Evolutionary conservation across 2,888 invertebrate species (phyloP).

Genomic region (Imbricaverruca yamaguchii): DNA sequence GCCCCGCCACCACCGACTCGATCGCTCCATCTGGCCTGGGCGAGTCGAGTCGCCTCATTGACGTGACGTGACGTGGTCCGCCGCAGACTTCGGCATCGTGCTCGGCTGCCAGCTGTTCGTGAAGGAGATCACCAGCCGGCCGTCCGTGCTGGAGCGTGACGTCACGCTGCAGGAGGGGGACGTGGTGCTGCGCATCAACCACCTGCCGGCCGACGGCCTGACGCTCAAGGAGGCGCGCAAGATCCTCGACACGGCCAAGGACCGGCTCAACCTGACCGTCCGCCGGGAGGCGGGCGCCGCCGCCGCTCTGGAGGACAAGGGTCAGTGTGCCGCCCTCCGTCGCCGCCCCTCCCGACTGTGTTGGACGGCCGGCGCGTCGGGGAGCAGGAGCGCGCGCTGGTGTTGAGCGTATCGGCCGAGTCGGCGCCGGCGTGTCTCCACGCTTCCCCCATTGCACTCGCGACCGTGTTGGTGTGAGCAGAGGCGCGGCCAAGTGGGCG

Average conservation of each 20-base stretch:
- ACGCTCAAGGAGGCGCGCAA: constrained; percentile 91
- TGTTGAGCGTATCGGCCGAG: too few species aligned
- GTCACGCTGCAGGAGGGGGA: constrained; percentile 71
- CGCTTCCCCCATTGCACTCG: too few species aligned
- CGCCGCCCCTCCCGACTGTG: too few species aligned
- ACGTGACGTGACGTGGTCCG: too few species aligned
- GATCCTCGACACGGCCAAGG: constrained; percentile 86
- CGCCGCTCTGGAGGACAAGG: background rate
- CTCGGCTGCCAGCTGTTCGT: constrained; percentile 91
- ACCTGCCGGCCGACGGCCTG: constrained; percentile 65
- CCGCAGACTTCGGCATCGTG: constrained; percentile 83
- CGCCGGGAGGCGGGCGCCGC: background rate
- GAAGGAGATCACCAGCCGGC: constrained; percentile 77
- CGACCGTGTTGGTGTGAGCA: too few species aligned
- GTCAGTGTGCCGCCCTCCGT: background rate
- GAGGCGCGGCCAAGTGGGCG: too few species aligned
- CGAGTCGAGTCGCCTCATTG: too few species aligned
- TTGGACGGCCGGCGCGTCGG: too few species aligned
- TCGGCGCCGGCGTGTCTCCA: too few species aligned
- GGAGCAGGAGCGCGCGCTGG: too few species aligned
- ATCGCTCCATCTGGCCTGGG: too few species aligned
- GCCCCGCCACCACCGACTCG: too few species aligned
- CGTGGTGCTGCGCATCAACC: constrained; percentile 78
- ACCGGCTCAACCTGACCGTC: constrained; percentile 76
- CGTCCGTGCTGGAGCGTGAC: constrained; percentile 54